Percentiles rank a stretch among this genome's conserved stretches.
Conservation (phyloP, 1,140 invertebrate species). For the Panagrolaimus sp. region DNA sequence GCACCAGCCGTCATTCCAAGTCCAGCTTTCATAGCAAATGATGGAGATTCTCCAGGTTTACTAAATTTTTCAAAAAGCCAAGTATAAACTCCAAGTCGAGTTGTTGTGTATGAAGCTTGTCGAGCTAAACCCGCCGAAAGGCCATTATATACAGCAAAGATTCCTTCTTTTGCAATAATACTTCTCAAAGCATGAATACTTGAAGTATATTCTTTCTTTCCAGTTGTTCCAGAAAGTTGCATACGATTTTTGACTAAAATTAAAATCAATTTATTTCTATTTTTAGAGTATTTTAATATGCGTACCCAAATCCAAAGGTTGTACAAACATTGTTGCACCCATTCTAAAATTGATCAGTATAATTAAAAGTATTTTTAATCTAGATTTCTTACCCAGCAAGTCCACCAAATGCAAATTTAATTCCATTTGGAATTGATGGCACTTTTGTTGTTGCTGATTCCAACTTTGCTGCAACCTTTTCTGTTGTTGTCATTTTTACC, state of each 20-base stretch:
- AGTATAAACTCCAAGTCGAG: conserved; percentile 87
- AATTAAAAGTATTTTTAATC: too few species aligned
- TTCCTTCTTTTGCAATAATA: conserved; percentile 80
- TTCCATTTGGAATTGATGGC: conserved; percentile 39
- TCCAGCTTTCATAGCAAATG: conserved; percentile 65
- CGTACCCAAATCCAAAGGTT: conserved; percentile 89
- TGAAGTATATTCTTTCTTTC: conserved; percentile 55
- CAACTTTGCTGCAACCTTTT: too few species aligned
- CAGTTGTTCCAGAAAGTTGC: conserved; percentile 75
- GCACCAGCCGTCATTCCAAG: conserved; percentile 79
- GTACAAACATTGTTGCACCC: conserved; percentile 89
- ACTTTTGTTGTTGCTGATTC: too few species aligned
- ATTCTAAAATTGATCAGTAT: too few species aligned
- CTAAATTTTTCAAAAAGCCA: conserved; percentile 78
- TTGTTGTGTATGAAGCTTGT: conserved; percentile 96
- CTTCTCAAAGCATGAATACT: conserved; percentile 62
- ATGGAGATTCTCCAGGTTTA: conserved; percentile 64
- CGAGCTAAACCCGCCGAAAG: conserved; percentile 73
- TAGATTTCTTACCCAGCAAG: too few species aligned
- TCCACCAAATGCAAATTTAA: conserved; percentile 58
- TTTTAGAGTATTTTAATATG: too few species aligned
- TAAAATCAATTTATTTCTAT: too few species aligned
- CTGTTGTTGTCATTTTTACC: too few species aligned
- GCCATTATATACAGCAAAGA: conserved; percentile 78
- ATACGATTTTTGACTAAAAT: conserved; percentile 81